Conservation (phyloP, 2,888 invertebrate species). For the Oligia latruncula region DNA sequence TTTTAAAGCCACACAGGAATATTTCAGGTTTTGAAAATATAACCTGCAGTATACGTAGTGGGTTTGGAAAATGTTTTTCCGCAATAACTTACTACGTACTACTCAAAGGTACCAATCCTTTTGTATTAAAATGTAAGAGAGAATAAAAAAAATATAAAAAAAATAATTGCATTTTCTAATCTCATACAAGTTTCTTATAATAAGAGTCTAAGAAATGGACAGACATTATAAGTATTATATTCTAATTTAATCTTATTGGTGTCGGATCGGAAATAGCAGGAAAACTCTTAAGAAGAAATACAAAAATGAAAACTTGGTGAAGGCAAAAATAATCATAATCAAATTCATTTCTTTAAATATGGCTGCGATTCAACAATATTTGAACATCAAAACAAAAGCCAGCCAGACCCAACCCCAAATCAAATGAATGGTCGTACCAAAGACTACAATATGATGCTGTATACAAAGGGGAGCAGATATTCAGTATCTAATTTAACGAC, state of each 20-base stretch:
- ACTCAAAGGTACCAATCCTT: too few species aligned
- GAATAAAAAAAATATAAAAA: background rate
- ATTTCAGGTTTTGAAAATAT: background rate
- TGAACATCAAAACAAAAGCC: background rate
- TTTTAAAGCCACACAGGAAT: too few species aligned
- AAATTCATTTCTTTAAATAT: background rate
- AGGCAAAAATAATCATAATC: background rate
- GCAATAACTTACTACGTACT: background rate
- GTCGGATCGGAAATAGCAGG: background rate
- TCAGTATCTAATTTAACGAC: background rate
- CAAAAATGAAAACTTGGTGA: too few species aligned
- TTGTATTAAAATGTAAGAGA: too few species aligned
- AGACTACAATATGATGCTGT: too few species aligned
- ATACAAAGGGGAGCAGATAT: constrained; percentile 11
- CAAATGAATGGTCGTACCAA: background rate
- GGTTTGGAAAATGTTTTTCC: background rate
- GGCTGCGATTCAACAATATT: background rate
- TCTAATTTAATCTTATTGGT: background rate
- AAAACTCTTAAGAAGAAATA: background rate
- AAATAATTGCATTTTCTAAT: background rate
- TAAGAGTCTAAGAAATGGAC: background rate
- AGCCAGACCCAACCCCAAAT: background rate
- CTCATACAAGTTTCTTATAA: background rate
- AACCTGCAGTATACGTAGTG: background rate
- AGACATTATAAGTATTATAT: background rate